Conservation (phyloP, 2,888 invertebrate genomes). For the Nemoura dubitans region DNA sequence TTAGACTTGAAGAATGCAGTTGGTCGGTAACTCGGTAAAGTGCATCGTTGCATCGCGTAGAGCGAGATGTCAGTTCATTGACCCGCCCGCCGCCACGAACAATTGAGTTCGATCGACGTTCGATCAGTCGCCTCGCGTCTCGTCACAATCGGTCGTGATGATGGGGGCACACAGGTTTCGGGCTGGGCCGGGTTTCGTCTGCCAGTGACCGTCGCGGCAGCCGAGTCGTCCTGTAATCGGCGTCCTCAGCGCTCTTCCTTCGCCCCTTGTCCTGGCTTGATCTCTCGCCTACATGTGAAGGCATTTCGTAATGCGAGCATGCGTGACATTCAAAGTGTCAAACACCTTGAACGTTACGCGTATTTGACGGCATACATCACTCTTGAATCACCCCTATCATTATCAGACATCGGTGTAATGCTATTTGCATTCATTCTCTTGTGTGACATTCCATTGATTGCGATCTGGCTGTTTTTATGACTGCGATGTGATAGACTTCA, state of each 20-base stretch:
- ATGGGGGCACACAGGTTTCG: not conserved
- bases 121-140: not conserved
- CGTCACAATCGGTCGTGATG: not conserved
- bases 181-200: not conserved
- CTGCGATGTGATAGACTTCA: not conserved
- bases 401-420: not conserved
- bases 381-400: not conserved
- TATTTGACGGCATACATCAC: not conserved
- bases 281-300: not conserved
- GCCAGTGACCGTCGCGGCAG: not conserved
- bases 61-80: not conserved
- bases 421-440: not conserved
- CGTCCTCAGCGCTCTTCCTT: too few relatives aligned
- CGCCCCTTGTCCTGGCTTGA: not conserved
- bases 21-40: not conserved
- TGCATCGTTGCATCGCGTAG: not conserved
- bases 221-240: too few relatives aligned
- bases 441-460: not conserved
- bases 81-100: not conserved
- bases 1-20: not conserved
- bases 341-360: not conserved
- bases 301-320: not conserved
- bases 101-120: not conserved
- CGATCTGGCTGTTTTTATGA: not conserved
- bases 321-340: not conserved